These are phyloP conservation scores for Panurus biarmicus DNA, from an alignment of 2,113 vertebrate genomes.

Conservation along the genomic window DNA sequence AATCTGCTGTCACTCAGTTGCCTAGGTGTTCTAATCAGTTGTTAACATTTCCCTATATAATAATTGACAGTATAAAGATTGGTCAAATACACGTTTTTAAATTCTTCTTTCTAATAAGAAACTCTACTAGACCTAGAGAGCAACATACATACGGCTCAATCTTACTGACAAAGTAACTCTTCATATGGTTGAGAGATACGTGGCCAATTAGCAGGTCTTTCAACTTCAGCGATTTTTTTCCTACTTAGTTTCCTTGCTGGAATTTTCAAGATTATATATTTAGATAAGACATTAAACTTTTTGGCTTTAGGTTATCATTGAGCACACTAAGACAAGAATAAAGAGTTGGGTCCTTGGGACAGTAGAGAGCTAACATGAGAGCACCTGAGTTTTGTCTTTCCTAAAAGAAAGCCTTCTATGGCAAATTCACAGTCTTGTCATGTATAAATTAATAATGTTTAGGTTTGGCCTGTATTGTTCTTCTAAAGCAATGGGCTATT, in stretches of 20 bases:
- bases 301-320: neutral
- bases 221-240: neutral
- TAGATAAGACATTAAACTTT: neutral
- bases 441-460: neutral
- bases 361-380: neutral
- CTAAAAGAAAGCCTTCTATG: neutral
- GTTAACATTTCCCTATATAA: neutral
- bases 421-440: neutral
- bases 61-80: neutral
- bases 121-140: neutral
- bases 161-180: neutral
- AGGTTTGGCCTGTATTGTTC: neutral
- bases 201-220: neutral
- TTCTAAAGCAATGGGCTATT: neutral
- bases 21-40: neutral
- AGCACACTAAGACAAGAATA: neutral
- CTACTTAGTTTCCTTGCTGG: neutral
- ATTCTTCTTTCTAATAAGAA: neutral
- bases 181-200: neutral
- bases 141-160: neutral
- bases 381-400: neutral
- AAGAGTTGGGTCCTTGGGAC: neutral
- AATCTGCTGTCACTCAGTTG: neutral
- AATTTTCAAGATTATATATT: neutral
- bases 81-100: neutral